A percentile compares a stretch with the other conserved stretches of the same genome.
Conservation (phyloP, 2,797 vertebrate species). For the Rallus crepitans region DNA sequence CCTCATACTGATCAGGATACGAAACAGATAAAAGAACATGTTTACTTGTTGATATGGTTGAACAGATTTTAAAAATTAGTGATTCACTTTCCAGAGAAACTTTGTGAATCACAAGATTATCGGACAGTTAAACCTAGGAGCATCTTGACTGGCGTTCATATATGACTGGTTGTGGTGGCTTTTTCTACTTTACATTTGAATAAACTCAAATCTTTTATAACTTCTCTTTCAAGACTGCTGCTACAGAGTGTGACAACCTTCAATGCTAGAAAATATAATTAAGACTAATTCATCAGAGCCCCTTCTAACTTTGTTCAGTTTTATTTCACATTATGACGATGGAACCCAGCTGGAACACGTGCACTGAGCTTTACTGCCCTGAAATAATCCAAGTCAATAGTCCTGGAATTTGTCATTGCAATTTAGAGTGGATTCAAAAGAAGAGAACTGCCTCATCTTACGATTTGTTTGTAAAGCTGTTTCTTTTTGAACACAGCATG, state of each 20-base stretch:
- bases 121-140: neutral
- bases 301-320: neutral
- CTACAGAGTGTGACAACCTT: neutral
- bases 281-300: neutral
- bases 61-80: neutral
- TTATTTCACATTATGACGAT: neutral
- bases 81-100: neutral
- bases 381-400: neutral
- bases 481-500: neutral
- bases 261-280: neutral
- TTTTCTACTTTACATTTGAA: neutral
- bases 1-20: neutral
- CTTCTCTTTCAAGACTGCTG: neutral
- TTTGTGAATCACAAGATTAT: neutral
- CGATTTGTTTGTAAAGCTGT: neutral
- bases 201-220: neutral
- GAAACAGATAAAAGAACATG: neutral
- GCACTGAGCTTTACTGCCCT: neutral
- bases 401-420: neutral
- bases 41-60: neutral
- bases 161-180: neutral
- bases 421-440: neutral
- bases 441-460: neutral
- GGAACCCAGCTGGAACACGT: neutral
- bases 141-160: neutral